Conservation (phyloP, 1,140 invertebrate genomes). For the Hyles vespertilio region DNA sequence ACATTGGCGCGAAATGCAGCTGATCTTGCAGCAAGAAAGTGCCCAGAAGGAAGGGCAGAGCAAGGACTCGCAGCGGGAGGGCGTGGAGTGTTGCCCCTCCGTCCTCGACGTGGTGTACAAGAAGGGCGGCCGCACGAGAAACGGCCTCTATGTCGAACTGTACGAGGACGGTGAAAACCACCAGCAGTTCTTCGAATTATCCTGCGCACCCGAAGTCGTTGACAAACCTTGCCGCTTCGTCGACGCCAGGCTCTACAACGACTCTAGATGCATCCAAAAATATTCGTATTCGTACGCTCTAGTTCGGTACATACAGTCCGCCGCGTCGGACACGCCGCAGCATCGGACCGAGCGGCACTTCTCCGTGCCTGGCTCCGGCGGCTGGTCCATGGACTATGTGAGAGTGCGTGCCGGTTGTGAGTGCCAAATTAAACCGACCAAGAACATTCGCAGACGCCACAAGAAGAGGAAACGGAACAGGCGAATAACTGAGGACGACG, state of each 20-base stretch:
- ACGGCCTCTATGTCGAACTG: conserved; percentile 84
- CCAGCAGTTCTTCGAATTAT: conserved; percentile 86
- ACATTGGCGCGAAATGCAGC: conserved; percentile 79
- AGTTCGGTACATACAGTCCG: conserved; percentile 73
- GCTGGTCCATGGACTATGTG: conserved; percentile 89
- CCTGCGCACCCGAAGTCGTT: conserved; percentile 82
- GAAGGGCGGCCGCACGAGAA: conserved; percentile 83
- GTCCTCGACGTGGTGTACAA: conserved; percentile 86
- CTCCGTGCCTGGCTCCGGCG: conserved; percentile 71
- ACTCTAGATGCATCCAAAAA: conserved; percentile 87
- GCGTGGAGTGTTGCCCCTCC: conserved; percentile 88
- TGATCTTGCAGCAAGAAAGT: conserved; percentile 77
- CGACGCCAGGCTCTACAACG: conserved; percentile 80
- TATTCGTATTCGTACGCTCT: conserved; percentile 91
- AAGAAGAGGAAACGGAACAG: conserved; percentile 52
- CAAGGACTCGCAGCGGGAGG: conserved; percentile 65
- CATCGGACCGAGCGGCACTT: conserved; percentile 73
- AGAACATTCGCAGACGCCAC: conserved; percentile 45
- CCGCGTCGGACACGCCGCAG: conserved; percentile 69
- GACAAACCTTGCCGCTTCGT: conserved; percentile 86
- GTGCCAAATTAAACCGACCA: conserved; percentile 80
- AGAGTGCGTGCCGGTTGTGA: conserved; percentile 87
- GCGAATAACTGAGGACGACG: conserved; percentile 50
- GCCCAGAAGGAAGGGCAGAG: conserved; percentile 67
- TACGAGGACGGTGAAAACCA: conserved; percentile 82